Evolutionary conservation across 2,113 vertebrate species (phyloP), one percentile per base, ranked within the genome.

Genomic region (Caranx melampygus): DNA sequence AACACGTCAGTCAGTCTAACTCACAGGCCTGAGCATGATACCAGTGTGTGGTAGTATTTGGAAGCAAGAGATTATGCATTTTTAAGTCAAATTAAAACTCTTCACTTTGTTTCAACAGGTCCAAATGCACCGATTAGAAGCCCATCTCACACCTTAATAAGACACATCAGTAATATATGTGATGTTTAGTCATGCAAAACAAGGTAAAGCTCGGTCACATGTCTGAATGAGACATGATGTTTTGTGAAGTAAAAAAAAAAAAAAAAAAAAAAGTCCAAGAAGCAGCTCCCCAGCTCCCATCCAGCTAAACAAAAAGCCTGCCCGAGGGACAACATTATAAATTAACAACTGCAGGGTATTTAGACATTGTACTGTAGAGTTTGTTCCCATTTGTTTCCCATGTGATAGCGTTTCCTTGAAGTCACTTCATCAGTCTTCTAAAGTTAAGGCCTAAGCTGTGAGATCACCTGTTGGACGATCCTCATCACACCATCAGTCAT

Each of bases 361-460:
- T 69, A 66, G 73, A 71, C 76, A 34, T 40, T 80, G 61, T 20
- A 65, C 80, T 62, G 70, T 14, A 40, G 44, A 65, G 61, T 77
- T 55, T 67, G 65, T 66, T 77, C 54, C 54, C 57, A 33, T 78
- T 45, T 14, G 18, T 45, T 45, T 33, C 52, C 21, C 11, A 68
- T 44, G 33, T 52, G 34, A 72, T 65, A 79, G 55, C 47, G 51
- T 68, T 20, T 44, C 68, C 74, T 63, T 77, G 74, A 78, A 18
- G 65, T 47, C 1, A 1, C 63, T 60, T 20, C 44, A 34, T 33
- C 11, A 26, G 64, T 84, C 66, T 40, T 52, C 57, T 4, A 54
- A 54, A 57, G 47, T 78, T 82, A 84, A 90, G 90, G 87, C 82
- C 79, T 51, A 65, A 78, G 69, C 79, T 87, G 81, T 68, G 72